Evolutionary conservation across 2,888 invertebrate genomes (phyloP), one percentile per base, ranked within the genome.

Genomic region (Mylabris sibirica): DNA sequence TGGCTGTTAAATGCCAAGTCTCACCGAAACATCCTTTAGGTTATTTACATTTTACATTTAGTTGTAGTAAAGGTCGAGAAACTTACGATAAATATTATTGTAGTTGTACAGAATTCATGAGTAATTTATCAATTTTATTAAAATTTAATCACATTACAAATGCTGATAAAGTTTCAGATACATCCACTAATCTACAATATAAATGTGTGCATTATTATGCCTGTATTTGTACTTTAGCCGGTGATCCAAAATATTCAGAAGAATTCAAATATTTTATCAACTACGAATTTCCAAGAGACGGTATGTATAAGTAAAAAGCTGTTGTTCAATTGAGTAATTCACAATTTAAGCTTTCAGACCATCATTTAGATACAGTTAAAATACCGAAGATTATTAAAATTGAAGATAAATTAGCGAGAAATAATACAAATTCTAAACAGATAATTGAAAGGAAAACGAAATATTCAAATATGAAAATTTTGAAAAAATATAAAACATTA

Each of bases 151-250:
- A 38, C 3, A 38, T 38, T 12, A 8, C 3, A 38, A 57, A 41
- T 62, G 68, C 64, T 63, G 49, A 1, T 20, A 17, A 20, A 73
- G 75, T 74, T 70, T 76, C 70, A 59, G 74, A 63, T 17, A 70
- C 70, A 68, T 65, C 70, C 11, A 64, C 64, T 49, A 72, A 68
- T 53, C 68, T 66, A 34, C 74, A 70, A 62, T 68, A 75, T 41
- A 85, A 87, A 75, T 92, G 92, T 83, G 86, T 91, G 57, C 92
- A 92, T 83, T 91, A 90, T 83, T 92, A 91, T 82, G 89, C 91
- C 9, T 92, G 91, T 79, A 85, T 92, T 60, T 90, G 90, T 83
- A 91, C 91, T 57, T 90, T 92, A 83, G 89, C 90, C 30, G 90
- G 91, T 79, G 89, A 91, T 81, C 84, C 87, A 12, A 88, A 88